Evolutionary conservation across 1,140 invertebrate species (phyloP), one percentile per base, ranked within the genome.

Genomic region (Drosophila murphyi): DNA sequence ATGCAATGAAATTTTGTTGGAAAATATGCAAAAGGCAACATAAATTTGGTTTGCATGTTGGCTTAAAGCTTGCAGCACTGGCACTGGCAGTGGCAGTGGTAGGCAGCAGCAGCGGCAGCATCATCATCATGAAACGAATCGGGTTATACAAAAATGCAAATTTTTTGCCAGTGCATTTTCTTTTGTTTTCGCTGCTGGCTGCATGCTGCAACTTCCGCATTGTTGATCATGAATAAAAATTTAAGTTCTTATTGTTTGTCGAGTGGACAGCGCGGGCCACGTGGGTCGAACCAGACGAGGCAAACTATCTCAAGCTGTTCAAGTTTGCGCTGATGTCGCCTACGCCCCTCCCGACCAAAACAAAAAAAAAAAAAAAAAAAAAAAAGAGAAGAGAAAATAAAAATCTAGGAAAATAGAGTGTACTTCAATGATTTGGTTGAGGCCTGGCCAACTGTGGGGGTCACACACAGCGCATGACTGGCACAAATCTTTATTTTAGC

Each of bases 151-250:
- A 65, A 86, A 82, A 87, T 87, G 82, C 83, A 87, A 88, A 87
- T 87, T 79, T 83, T 70, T 67, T 34, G 73, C 57, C 76, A 75
- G 74, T 78, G 80, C 73, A 80, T 89, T 87, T 88, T 88, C 75
- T 87, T 82, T 88, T 87, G 82, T 82, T 87, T 88, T 78, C 39
- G 39, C 39, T 57, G 70, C 67, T 63, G 56, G 62, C 61, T 56
- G 62, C 7, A 10, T 56, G 63, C 59, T 81, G 85, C 80, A 89
- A 89, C 85, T 89, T 89, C 85, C 85, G 85, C 85, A 89, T 89
- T 89, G 86, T 85, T 89, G 85, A 78, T 87, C 85, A 89, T 89
- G 85, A 89, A 89, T 89, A 89, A 89, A 89, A 89, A 89, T 89
- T 89, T 89, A 89, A 85, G 68, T 89, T 89, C 77, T 85, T 88